Evolutionary conservation across 2,797 vertebrate species (phyloP), one percentile per base, ranked within the genome.

Genomic region (Gallirallus australis): DNA sequence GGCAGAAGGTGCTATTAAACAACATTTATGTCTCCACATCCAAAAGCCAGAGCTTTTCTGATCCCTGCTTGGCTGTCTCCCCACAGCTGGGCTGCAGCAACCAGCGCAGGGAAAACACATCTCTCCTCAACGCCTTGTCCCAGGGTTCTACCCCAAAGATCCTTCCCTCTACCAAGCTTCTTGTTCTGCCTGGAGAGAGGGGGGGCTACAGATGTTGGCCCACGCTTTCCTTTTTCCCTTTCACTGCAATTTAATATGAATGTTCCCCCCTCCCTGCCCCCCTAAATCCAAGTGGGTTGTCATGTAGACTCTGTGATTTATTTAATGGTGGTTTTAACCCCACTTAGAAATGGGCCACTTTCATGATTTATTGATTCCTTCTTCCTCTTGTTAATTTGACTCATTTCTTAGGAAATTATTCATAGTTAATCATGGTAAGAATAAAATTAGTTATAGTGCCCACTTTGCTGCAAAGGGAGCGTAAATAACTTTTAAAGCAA

Each of bases 341-440:
- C 97, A 98, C 97, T 98, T 98, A 98, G 97, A 97, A 98, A 97
- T 52, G 96, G 94, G 92, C 96, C 69, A 77, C 96, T 97, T 97
- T 96, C 87, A 92, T 98, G 98, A 98, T 98, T 98, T 98, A 98
- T 98, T 96, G 97, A 95, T 97, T 98, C 93, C 93, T 98, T 97
- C 97, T 97, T 98, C 97, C 95, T 81, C 96, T 96, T 96, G 96
- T 97, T 98, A 98, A 98, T 98, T 98, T 98, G 97, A 97, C 96
- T 98, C 96, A 96, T 98, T 98, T 97, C 97, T 97, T 98, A 97
- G 97, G 96, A 98, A 98, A 98, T 98, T 97, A 97, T 98, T 98
- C 97, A 98, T 97, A 94, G 96, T 96, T 98, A 98, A 98, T 98
- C 98, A 98, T 19, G 82, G 97, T 94, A 96, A 97, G 98, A 97